These are phyloP conservation scores for Dynastes grantii DNA, from an alignment of 2,888 invertebrate species.

Conservation along the genomic window DNA sequence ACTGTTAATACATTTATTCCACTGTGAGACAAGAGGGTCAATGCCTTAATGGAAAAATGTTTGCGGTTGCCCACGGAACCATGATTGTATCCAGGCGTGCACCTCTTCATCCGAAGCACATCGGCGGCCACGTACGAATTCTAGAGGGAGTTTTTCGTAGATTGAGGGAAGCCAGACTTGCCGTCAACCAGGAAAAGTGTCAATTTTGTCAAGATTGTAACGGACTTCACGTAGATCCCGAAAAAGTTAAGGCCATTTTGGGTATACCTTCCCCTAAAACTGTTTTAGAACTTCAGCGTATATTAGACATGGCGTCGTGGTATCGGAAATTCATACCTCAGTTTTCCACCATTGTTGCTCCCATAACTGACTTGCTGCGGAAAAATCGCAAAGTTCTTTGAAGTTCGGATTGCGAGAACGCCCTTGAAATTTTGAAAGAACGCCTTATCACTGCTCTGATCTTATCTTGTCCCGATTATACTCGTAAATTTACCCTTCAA, in stretches of 20 bases:
- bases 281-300: constrained; percentile 56
- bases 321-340: constrained; percentile 52
- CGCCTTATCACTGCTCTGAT: constrained; percentile 49
- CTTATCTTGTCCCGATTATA: constrained; percentile 48
- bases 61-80: too few species aligned
- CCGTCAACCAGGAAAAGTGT: constrained; percentile 58
- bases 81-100: too few species aligned
- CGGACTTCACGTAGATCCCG: constrained; percentile 54
- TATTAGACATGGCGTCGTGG: constrained; percentile 56
- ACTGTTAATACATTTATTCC: too few species aligned
- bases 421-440: constrained; percentile 42
- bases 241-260: constrained; percentile 51
- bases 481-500: constrained; percentile 55
- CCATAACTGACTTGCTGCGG: constrained; percentile 23
- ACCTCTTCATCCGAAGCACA: too few species aligned
- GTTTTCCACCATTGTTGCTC: constrained; percentile 25
- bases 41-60: too few species aligned
- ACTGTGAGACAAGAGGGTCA: too few species aligned
- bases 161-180: constrained; percentile 53
- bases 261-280: constrained; percentile 57
- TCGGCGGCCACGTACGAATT: constrained; percentile 25
- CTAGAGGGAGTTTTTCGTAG: constrained; percentile 50
- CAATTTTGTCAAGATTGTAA: constrained; percentile 57
- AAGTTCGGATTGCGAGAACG: constrained; percentile 39
- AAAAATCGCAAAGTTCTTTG: neutral